A percentile compares a stretch with the other conserved stretches of the same genome.
Conservation (phyloP, 1,140 invertebrate species). For the Catajapyx aquilonaris region DNA sequence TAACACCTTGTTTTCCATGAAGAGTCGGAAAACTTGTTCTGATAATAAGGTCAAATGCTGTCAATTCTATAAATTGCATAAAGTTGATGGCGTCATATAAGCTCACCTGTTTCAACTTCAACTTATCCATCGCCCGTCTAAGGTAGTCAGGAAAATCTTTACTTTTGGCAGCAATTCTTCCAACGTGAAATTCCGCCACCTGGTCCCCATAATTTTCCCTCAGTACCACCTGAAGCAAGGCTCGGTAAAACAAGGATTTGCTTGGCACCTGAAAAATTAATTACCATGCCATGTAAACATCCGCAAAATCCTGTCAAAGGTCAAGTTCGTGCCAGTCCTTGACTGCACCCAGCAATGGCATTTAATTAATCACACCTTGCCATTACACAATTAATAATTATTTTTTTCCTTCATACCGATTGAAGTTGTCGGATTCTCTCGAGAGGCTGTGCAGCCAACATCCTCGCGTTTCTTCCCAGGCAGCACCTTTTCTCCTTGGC, state of each 20-base stretch:
- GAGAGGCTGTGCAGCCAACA: slow-evolving; percentile 58
- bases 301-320: too few species aligned
- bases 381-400: too few species aligned
- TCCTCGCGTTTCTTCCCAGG: slow-evolving; percentile 55
- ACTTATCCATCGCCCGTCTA: background rate
- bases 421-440: slow-evolving; percentile 34
- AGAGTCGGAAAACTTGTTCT: too few species aligned
- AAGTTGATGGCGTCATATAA: too few species aligned
- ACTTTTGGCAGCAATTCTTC: slow-evolving; percentile 8
- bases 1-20: too few species aligned
- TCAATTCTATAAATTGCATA: background rate
- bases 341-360: too few species aligned
- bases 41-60: background rate
- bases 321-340: too few species aligned
- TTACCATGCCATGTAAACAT: background rate
- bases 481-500: slow-evolving; percentile 27
- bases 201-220: slow-evolving; percentile 13
- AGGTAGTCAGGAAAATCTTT: slow-evolving; percentile 4
- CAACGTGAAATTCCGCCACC: slow-evolving; percentile 8
- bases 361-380: too few species aligned
- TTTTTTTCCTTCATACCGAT: slow-evolving; percentile 19
- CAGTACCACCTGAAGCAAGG: slow-evolving; percentile 44
- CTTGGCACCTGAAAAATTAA: slow-evolving; percentile 21
- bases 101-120: too few species aligned
- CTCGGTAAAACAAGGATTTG: slow-evolving; percentile 42